These are phyloP conservation scores for Brienomyrus longianalis DNA, from an alignment of 2,113 vertebrate genomes.

Conservation along the genomic window DNA sequence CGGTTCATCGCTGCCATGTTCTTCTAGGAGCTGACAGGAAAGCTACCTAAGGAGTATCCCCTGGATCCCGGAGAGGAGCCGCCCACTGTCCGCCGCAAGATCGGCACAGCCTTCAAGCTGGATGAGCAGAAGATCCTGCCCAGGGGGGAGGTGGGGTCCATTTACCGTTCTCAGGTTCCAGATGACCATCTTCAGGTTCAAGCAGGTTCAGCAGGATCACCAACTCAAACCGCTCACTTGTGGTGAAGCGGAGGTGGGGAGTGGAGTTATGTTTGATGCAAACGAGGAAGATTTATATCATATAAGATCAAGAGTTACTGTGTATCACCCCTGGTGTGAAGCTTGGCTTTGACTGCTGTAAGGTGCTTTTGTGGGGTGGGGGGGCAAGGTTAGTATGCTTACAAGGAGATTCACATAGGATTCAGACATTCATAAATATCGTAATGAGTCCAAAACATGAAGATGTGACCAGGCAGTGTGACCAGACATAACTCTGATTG, in stretches of 20 bases:
- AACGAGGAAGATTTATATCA: not conserved
- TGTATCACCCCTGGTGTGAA: not conserved
- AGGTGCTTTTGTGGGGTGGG: not conserved
- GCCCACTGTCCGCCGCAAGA: constrained; percentile 84
- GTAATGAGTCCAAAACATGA: not conserved
- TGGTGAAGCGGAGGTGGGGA: not conserved
- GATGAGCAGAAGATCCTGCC: constrained; percentile 92
- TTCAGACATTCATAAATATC: not conserved
- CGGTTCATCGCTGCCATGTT: not conserved
- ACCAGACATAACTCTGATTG: not conserved
- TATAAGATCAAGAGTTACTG: not conserved
- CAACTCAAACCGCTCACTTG: not conserved
- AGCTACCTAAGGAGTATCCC: constrained; percentile 89
- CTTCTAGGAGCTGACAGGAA: constrained; percentile 87
- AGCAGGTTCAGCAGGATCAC: not conserved
- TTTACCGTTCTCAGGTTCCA: not conserved
- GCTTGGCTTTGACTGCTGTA: not conserved
- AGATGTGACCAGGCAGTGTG: constrained; percentile 43
- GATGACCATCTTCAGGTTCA: not conserved
- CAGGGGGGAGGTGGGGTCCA: constrained; percentile 81
- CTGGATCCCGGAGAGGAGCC: constrained; percentile 89
- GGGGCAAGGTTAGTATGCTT: not conserved
- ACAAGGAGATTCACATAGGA: not conserved
- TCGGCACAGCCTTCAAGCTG: constrained; percentile 92
- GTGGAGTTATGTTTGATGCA: not conserved